phyloP scores from a whole-genome alignment of 2,888 invertebrate species.

The Eucera pruinosa region DNA sequence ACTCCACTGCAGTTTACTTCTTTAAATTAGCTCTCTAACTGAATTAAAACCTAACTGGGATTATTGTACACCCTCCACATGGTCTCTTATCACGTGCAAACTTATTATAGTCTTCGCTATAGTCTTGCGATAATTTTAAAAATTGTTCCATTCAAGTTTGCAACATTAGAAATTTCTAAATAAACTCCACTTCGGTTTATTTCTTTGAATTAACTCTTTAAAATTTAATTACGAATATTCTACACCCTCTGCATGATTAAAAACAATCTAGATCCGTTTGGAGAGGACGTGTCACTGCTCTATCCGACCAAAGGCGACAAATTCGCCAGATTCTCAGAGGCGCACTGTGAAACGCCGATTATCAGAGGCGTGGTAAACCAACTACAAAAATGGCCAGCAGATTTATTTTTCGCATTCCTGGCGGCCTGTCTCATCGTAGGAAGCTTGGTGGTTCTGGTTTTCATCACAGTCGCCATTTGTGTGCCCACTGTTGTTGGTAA shows the following conservation, averaged over 20 bases:
- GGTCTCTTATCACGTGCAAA: too few species aligned
- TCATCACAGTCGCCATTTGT: constrained; percentile 66
- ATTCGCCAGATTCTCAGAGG: constrained; percentile 13
- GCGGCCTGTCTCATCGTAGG: constrained; percentile 69
- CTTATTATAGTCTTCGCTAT: too few species aligned
- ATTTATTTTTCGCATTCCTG: constrained; percentile 71
- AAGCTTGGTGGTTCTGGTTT: constrained; percentile 64
- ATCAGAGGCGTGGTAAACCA: constrained; percentile 70
- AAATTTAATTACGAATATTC: too few species aligned
- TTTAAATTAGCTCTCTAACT: too few species aligned
- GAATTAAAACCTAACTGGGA: too few species aligned
- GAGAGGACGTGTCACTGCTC: constrained; percentile 53
- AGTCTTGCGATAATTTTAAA: too few species aligned
- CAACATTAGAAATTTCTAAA: too few species aligned
- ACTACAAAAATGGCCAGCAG: constrained; percentile 74
- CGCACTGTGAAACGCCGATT: constrained; percentile 57
- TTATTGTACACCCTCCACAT: too few species aligned
- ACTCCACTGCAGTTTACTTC: too few species aligned
- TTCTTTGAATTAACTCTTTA: too few species aligned
- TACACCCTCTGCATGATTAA: not conserved
- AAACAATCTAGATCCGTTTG: constrained; percentile 30
- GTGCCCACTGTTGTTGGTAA: constrained; percentile 52
- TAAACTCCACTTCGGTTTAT: too few species aligned
- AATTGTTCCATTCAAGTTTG: too few species aligned
- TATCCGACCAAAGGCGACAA: constrained; percentile 20